Evolutionary conservation across 2,888 invertebrate species (phyloP).

Genomic region (Coelopa pilipes): DNA sequence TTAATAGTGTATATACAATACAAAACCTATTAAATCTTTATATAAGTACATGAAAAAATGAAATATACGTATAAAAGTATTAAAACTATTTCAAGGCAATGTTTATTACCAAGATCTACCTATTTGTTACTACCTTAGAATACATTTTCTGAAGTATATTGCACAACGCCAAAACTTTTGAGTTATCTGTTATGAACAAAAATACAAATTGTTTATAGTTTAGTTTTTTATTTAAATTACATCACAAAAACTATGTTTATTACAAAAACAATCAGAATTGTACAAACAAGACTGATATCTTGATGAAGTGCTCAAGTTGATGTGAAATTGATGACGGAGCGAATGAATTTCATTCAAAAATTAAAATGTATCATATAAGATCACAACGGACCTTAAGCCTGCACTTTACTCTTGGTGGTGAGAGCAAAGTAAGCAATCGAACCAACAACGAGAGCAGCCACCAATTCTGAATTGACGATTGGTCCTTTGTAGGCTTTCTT

Average conservation of each 20-base stretch:
- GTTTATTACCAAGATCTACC: too few relatives aligned
- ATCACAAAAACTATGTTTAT: slow-evolving; percentile 26
- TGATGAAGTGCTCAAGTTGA: not conserved
- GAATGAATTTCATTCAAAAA: slow-evolving; percentile 65
- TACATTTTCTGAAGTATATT: too few relatives aligned
- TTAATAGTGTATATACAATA: too few relatives aligned
- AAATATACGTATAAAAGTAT: too few relatives aligned
- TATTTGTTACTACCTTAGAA: too few relatives aligned
- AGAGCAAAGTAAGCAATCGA: slow-evolving; percentile 89
- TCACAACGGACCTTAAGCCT: slow-evolving; percentile 1
- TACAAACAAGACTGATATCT: not conserved
- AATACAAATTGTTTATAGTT: not conserved
- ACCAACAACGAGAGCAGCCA: slow-evolving; percentile 82
- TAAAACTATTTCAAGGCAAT: too few relatives aligned
- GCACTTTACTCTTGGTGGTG: slow-evolving; percentile 78
- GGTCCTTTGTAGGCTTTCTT: slow-evolving; percentile 90
- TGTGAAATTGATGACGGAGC: slow-evolving; percentile 28
- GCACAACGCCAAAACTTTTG: too few relatives aligned
- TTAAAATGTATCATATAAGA: not conserved
- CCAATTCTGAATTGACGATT: slow-evolving; percentile 90
- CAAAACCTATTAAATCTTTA: too few relatives aligned
- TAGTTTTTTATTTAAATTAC: slow-evolving; percentile 6
- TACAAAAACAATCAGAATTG: slow-evolving; percentile 7
- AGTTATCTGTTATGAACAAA: too few relatives aligned
- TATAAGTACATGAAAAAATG: too few relatives aligned